Evolutionary conservation across 30 jellyfish, hydroid and myxozoan genomes (phyloP), one percentile per base, ranked within the genome.

Genomic region (Hydra vulgaris): DNA sequence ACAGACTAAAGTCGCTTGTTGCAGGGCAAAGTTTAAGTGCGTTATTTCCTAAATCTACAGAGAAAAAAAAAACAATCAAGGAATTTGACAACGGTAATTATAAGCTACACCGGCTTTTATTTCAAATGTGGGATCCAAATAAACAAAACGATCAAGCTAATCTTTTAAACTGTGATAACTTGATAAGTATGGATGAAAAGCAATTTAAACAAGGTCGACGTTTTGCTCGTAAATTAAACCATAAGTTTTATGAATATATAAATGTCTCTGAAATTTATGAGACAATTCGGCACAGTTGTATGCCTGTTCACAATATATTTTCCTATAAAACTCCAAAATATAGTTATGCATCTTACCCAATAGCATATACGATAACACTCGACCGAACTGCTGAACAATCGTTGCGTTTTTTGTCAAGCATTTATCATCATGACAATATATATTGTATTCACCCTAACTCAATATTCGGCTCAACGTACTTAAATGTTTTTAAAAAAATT

Each of bases 321-420:
- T 27, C 53, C 18, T 80, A 80, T 53, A 55, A 70, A 24, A 67
- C 87, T 15, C 87, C 87, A 68, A 80, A 80, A 25, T 80, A 27
- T 80, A 74, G 87, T 12, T 54, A 84, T 8, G 83, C 87, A 18
- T 80, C 87, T 25, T 81, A 81, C 75, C 84, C 94, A 69, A 87
- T 92, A 7, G 98, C 98, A 15, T 92, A 73, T 74, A 82, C 98
- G 7, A 73, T 92, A 23, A 54, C 94, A 26, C 86, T 92, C 80
- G 95, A 83, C 77, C 81, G 95, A 71, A 89, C 96, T 0, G 95
- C 94, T 26, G 96, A 92, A 72, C 98, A 92, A 71, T 87, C 95
- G 20, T 76, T 92, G 26, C 94, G 86, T 80, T 78, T 92, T 27
- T 73, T 92, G 26, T 52, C 87, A 70, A 92, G 95, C 27, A 84